Evolutionary conservation across 2,888 invertebrate species (phyloP), one percentile per base, ranked within the genome.

Genomic region (Melanostoma mellinum): DNA sequence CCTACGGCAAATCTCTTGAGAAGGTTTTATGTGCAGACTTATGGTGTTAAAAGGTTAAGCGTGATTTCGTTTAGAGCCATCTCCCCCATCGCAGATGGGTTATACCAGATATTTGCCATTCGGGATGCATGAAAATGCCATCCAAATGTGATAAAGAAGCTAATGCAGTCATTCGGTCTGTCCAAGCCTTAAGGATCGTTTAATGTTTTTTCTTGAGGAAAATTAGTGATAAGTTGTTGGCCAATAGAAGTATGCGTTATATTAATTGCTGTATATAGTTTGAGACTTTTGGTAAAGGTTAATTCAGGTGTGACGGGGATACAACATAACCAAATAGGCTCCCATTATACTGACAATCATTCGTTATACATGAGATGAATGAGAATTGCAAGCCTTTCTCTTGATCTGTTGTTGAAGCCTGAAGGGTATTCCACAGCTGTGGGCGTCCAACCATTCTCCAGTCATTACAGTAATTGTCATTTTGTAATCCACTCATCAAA

Each of bases 401-500:
- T 77, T 61, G 32, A 58, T 58, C 36, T 30, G 6, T 20, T 61
- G 38, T 20, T 61, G 38, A 30, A 9, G 55, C 67, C 38, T 63
- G 71, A 77, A 56, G 71, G 72, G 67, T 71, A 67, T 30, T 38
- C 33, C 0, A 20, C 46, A 40, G 60, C 60, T 73, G 77, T 77
- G 81, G 81, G 81, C 81, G 81, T 76, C 42, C 50, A 61, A 6
- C 67, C 71, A 56, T 72, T 72, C 77, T 71, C 77, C 72, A 56
- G 36, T 48, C n/a, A 63, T 30, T 58, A 65, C 42, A 81, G 77
- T 77, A 81, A 81, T 81, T 81, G 81, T 81, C 77, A 81, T 81
- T 76, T 81, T 72, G 81, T 81, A 81, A 81, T 77, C 81, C 81
- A 81, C 77, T 81, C 77, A 81, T 81, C 77, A 81, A 77, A 81